Base-by-base conservation (phyloP, 2,113 vertebrate genomes). In the Syngnathus scovelli region DNA sequence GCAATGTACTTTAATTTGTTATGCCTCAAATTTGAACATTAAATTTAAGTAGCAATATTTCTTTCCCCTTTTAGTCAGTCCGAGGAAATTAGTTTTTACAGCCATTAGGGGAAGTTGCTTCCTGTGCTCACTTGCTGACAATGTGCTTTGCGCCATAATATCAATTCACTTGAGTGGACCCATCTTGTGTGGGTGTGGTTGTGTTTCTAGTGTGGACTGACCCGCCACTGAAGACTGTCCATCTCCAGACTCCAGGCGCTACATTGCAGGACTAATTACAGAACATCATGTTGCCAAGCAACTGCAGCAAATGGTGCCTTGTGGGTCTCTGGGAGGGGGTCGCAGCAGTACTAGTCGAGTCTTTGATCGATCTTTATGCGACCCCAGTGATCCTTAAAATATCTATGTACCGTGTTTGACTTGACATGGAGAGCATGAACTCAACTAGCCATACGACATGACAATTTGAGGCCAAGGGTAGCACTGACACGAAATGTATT, bases 241-340 rank as follows among this genome's bases (percentile, higher is more conserved):
- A 77, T 86, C 83, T 85, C 21, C 33, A 66, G 88, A 85, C 89
- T 84, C 68, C 66, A 78, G 86, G 84, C 77, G 56, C 85, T 88
- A 76, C 82, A 87, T 89, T 85, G 85, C 79, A 68, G 71, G 73
- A 86, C 87, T 88, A 88, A 90, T 92, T 90, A 90, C 90, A 84
- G 83, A 70, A 68, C 64, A 44, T 21, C 61, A 67, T 68, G 91
- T 94, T 93, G 92, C 92, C 90, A 92, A 80, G 94, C 91, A 94
- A 93, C 93, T 87, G 82, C 74, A 79, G 75, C 85, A 83, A 86
- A 84, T 76, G 48, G 84, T 66, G 82, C 87, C 79, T 71, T 80
- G 59, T 66, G 79, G 88, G 84, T 85, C 85, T 89, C 83, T 63
- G 66, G 74, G 84, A 84, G 77, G 85, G 78, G 84, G 86, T 87